Evolutionary conservation across 2,797 vertebrate species (phyloP).

Genomic region (Hoplostethus atlanticus): DNA sequence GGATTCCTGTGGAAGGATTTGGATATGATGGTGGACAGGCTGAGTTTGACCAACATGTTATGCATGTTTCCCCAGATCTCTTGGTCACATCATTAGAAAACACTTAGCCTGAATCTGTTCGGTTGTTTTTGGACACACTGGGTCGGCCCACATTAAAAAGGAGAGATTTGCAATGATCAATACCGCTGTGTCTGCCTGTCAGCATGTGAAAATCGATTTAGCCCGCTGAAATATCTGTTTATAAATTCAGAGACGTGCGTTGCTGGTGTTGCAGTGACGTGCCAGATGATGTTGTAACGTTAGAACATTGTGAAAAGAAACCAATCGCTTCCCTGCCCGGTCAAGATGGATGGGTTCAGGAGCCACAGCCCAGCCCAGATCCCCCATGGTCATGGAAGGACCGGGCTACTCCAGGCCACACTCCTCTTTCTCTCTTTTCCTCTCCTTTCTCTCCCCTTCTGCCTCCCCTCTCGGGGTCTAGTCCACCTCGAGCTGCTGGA

Average conservation of each 20-base stretch:
- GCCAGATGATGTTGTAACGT: conserved; percentile 71
- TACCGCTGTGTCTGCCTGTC: conserved; percentile 60
- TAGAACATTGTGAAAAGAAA: conserved; percentile 58
- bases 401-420: conserved; percentile 46
- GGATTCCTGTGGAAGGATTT: conserved; percentile 71
- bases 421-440: conserved; percentile 59
- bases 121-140: conserved; percentile 70
- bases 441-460: conserved; percentile 51
- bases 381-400: conserved; percentile 66
- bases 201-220: conserved; percentile 63
- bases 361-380: conserved; percentile 66
- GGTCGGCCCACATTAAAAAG: conserved; percentile 69
- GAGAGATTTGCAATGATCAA: conserved; percentile 47
- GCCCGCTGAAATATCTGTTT: conserved; percentile 64
- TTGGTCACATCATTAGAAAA: conserved; percentile 66
- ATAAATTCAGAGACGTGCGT: conserved; percentile 62
- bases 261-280: conserved; percentile 56
- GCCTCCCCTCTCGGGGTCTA: conserved; percentile 64
- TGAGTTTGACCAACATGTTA: conserved; percentile 59
- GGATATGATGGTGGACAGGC: conserved; percentile 65
- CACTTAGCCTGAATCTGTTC: conserved; percentile 54
- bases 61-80: conserved; percentile 68
- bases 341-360: conserved; percentile 75
- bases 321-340: conserved; percentile 64
- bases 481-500: conserved; percentile 73